A percentile compares a stretch with the other conserved stretches of the same genome.
Conservation (phyloP, 1,140 invertebrate species). For the Drosophila nasuta region DNA sequence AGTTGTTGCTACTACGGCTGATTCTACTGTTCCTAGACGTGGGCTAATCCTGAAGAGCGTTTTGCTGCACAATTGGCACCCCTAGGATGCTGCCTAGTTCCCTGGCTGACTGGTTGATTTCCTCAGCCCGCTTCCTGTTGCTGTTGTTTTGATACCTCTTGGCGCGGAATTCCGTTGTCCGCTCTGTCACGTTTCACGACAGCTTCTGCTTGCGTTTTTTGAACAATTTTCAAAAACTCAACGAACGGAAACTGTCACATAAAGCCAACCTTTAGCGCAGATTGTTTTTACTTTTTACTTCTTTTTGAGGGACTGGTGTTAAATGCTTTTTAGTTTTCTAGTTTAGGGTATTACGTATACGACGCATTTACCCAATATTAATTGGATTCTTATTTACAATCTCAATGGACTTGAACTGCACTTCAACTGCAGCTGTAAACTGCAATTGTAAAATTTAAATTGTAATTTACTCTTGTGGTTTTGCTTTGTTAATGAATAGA, state of each 20-base stretch:
- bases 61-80: constrained; percentile 75
- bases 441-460: constrained; percentile 30
- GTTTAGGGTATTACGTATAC: constrained; percentile 60
- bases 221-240: constrained; percentile 64
- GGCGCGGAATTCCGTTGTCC: constrained; percentile 75
- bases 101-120: constrained; percentile 45
- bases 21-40: constrained; percentile 33
- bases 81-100: constrained; percentile 25
- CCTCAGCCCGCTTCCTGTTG: constrained; percentile 64
- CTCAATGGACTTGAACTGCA: constrained; percentile 23
- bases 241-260: constrained; percentile 71
- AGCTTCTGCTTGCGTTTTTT: constrained; percentile 33
- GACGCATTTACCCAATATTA: constrained; percentile 50
- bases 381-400: constrained; percentile 25
- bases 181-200: constrained; percentile 42
- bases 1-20: constrained; percentile 45
- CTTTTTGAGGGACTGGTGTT: constrained; percentile 18
- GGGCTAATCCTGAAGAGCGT: constrained; percentile 67
- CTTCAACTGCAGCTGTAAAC: constrained; percentile 19
- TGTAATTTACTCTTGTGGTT: constrained; percentile 33
- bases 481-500: constrained; percentile 39
- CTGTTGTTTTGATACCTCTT: constrained; percentile 55
- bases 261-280: constrained; percentile 39
- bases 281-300: constrained; percentile 22
- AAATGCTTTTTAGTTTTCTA: constrained; percentile 24